Evolutionary conservation across 1,140 invertebrate species (phyloP).

Genomic region (Hetaerina americana): DNA sequence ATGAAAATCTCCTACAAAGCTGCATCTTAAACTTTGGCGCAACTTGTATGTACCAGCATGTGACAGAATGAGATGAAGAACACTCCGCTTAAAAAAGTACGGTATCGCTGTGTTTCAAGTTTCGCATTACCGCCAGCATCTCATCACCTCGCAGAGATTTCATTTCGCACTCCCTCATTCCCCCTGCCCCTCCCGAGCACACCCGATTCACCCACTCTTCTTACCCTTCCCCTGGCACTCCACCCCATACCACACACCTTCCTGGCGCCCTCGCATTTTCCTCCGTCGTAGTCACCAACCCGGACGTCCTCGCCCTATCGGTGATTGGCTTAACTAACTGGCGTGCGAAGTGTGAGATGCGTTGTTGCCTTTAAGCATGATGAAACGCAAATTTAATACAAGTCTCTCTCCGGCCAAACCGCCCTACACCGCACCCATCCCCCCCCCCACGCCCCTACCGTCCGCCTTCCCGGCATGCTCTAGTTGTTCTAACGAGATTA

Average conservation of each 20-base stretch:
- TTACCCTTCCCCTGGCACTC: too few relatives aligned
- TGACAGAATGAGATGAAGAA: too few relatives aligned
- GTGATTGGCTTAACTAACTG: not conserved
- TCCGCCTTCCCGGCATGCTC: not conserved
- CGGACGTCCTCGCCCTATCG: not conserved
- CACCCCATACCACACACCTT: not conserved
- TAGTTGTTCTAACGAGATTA: not conserved
- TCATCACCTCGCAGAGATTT: too few relatives aligned
- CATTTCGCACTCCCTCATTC: too few relatives aligned
- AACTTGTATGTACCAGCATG: too few relatives aligned
- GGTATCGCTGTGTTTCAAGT: too few relatives aligned
- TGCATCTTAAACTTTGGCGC: too few relatives aligned
- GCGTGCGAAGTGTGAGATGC: not conserved
- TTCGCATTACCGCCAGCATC: too few relatives aligned
- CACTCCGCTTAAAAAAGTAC: too few relatives aligned
- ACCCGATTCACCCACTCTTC: too few relatives aligned
- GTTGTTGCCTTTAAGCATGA: not conserved
- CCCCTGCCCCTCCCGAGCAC: too few relatives aligned
- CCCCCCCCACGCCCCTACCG: not conserved
- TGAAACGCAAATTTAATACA: not conserved
- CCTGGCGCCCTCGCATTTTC: not conserved
- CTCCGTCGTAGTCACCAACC: not conserved
- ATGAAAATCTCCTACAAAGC: too few relatives aligned
- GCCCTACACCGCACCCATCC: not conserved
- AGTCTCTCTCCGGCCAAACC: not conserved